Conservation (phyloP, 2,113 vertebrate species). For the Anguilla japonica region DNA sequence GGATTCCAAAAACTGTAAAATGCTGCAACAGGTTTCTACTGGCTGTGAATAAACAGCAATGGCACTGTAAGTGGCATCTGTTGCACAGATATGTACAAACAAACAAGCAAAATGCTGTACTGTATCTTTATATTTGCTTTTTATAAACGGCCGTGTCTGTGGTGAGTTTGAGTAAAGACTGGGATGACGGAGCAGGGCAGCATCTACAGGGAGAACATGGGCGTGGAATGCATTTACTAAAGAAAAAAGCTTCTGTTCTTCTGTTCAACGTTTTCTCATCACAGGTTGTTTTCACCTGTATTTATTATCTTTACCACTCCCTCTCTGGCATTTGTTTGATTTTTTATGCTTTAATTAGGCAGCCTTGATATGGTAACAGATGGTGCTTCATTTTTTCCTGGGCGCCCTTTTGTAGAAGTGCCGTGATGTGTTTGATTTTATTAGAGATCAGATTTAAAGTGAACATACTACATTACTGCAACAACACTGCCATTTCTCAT, state of each 20-base stretch:
- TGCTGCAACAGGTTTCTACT: neutral
- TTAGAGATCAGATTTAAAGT: constrained; percentile 98
- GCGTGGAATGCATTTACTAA: neutral
- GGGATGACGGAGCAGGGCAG: neutral
- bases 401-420: constrained; percentile 83
- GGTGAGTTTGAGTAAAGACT: neutral
- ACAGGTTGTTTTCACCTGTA: constrained; percentile 53
- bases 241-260: constrained; percentile 24
- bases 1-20: neutral
- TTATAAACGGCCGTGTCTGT: neutral
- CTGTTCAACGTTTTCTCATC: constrained; percentile 44
- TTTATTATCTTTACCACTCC: constrained; percentile 57
- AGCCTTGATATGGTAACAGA: constrained; percentile 86
- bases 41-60: neutral
- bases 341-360: constrained; percentile 89
- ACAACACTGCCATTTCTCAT: constrained; percentile 96
- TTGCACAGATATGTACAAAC: neutral
- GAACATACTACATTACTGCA: constrained; percentile 96
- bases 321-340: constrained; percentile 55
- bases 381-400: constrained; percentile 87
- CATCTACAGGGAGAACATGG: neutral
- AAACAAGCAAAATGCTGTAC: neutral
- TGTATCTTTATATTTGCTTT: neutral
- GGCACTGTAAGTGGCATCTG: neutral
- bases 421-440: constrained; percentile 98